phyloP scores from a whole-genome alignment of 2,113 vertebrate species.

The Syrmaticus mikado region DNA sequence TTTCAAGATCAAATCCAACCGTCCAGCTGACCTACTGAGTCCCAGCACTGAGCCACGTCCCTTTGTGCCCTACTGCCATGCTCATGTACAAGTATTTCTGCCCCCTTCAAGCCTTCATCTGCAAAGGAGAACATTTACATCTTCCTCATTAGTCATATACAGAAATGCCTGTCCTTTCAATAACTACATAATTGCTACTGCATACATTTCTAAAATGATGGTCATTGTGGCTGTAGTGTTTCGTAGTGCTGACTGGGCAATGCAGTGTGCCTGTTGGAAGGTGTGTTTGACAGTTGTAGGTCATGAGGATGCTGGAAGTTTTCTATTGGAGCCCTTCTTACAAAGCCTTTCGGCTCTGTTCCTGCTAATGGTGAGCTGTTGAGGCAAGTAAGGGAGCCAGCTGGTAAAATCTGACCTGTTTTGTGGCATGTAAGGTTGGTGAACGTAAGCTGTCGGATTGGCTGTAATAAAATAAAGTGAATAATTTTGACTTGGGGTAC shows the following conservation, averaged over 20 bases:
- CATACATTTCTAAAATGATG: neutral
- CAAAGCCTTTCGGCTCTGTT: neutral
- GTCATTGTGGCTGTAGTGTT: neutral
- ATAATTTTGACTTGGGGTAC: neutral
- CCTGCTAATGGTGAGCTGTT: neutral
- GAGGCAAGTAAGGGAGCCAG: neutral
- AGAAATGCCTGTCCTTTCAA: neutral
- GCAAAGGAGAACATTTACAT: neutral
- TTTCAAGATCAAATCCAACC: neutral
- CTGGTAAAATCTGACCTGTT: neutral
- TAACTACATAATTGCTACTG: neutral
- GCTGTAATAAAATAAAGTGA: neutral
- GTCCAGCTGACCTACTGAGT: neutral
- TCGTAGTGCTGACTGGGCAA: accelerated
- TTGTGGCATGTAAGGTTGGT: neutral
- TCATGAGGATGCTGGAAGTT: neutral
- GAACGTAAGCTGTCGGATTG: neutral
- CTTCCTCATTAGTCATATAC: neutral
- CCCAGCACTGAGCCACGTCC: neutral
- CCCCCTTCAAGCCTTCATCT: neutral
- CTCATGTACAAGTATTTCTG: neutral
- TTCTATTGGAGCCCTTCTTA: neutral
- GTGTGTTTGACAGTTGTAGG: neutral
- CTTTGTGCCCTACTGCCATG: neutral
- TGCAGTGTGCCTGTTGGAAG: neutral